phyloP scores from a whole-genome alignment of 1,140 invertebrate species.

The Formica selysi region DNA sequence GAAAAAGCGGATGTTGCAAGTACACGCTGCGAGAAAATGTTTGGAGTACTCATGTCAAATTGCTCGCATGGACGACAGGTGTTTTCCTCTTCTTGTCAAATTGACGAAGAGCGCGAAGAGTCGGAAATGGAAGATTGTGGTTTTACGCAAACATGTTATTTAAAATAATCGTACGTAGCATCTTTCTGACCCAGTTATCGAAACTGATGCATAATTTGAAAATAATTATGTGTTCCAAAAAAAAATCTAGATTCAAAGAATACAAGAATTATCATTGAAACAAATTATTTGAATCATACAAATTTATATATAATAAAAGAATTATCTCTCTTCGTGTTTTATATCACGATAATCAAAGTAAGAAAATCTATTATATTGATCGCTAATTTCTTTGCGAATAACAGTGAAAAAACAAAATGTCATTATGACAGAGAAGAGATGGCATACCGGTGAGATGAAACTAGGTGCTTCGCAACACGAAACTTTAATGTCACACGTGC shows the following conservation, averaged over 20 bases:
- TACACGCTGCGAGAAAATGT: conserved; percentile 61
- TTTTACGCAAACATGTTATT: not conserved
- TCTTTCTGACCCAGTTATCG: conserved; percentile 7
- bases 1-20: conserved; percentile 68
- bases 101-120: not conserved
- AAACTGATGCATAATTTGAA: not conserved
- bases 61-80: conserved; percentile 40
- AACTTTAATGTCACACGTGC: not conserved
- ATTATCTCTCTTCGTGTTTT: not conserved
- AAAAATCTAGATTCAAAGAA: not conserved
- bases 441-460: conserved; percentile 7
- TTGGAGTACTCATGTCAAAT: conserved; percentile 11
- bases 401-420: not conserved
- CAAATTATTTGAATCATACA: not conserved
- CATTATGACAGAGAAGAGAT: conserved; percentile 25
- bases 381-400: not conserved
- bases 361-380: not conserved
- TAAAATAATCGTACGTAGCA: not conserved
- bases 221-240: not conserved
- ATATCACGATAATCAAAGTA: not conserved
- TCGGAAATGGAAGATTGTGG: conserved; percentile 19
- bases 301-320: not conserved
- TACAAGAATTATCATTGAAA: not conserved
- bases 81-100: conserved; percentile 9
- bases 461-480: conserved; percentile 12